Conservation (phyloP, 2,797 vertebrate genomes). For the Sylvia borin region DNA sequence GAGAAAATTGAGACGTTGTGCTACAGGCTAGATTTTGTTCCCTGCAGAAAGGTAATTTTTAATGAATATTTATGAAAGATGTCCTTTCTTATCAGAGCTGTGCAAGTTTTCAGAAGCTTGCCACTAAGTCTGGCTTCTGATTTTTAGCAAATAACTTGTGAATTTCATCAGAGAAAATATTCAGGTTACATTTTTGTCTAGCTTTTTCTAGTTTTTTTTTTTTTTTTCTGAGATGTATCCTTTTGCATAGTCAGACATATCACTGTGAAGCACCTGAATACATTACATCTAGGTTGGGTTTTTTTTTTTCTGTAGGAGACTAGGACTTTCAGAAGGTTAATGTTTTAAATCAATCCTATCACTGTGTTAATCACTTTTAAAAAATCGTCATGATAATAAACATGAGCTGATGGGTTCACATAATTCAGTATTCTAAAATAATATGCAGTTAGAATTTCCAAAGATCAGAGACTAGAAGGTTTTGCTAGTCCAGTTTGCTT, state of each 20-base stretch:
- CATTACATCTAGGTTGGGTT: neutral
- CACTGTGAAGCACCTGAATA: neutral
- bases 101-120: conserved; percentile 77
- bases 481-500: neutral
- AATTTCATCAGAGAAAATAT: conserved; percentile 59
- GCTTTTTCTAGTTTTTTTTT: conserved; percentile 37
- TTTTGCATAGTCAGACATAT: conserved; percentile 24
- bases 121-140: conserved; percentile 70
- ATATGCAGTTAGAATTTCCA: neutral
- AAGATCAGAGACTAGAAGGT: neutral
- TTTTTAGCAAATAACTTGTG: conserved; percentile 61
- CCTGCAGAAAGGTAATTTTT: conserved; percentile 81
- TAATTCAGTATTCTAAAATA: neutral
- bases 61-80: conserved; percentile 83
- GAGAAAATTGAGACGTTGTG: conserved; percentile 63
- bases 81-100: conserved; percentile 79
- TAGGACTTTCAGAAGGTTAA: neutral
- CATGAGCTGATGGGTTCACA: neutral
- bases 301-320: neutral
- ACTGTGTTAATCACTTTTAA: neutral
- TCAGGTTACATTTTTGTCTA: conserved; percentile 48
- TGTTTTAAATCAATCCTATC: conserved; percentile 19
- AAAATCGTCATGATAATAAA: neutral
- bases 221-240: neutral
- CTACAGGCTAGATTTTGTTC: conserved; percentile 65